phyloP scores from a whole-genome alignment of 2,888 invertebrate genomes.

The Scaptomyza reducta region DNA sequence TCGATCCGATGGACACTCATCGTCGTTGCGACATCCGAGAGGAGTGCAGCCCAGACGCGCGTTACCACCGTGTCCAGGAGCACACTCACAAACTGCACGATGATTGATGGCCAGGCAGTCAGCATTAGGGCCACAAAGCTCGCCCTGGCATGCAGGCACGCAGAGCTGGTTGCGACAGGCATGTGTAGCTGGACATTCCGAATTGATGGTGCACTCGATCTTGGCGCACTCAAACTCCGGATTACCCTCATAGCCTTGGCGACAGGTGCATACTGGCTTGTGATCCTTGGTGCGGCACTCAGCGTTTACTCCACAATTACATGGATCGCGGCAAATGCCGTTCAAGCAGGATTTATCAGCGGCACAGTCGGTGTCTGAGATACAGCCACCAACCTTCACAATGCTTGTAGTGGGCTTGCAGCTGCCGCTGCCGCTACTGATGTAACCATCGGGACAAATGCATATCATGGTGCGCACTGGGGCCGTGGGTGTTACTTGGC shows the following conservation, averaged over 20 bases:
- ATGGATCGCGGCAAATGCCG: slow-evolving; percentile 92
- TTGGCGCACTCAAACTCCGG: slow-evolving; percentile 92
- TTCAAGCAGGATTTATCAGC: slow-evolving; percentile 91
- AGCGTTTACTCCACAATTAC: slow-evolving; percentile 93
- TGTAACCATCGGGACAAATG: slow-evolving; percentile 94
- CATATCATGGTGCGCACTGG: slow-evolving; percentile 96
- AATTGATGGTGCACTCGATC: slow-evolving; percentile 89
- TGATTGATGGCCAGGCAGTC: slow-evolving; percentile 92
- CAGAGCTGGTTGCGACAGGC: slow-evolving; percentile 93
- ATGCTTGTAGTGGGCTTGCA: slow-evolving; percentile 90
- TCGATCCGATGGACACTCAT: slow-evolving; percentile 91
- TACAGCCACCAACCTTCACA: slow-evolving; percentile 88
- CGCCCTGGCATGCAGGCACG: slow-evolving; percentile 90
- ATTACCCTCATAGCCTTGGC: slow-evolving; percentile 92
- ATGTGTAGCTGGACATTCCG: slow-evolving; percentile 92
- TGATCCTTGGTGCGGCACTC: slow-evolving; percentile 93
- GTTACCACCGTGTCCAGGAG: slow-evolving; percentile 92
- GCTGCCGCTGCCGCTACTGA: slow-evolving; percentile 92
- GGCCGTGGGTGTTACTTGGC: slow-evolving; percentile 91
- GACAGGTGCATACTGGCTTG: slow-evolving; percentile 94
- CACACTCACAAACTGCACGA: slow-evolving; percentile 92
- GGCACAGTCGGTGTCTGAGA: slow-evolving; percentile 91
- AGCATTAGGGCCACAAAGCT: slow-evolving; percentile 91
- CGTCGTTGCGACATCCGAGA: slow-evolving; percentile 91
- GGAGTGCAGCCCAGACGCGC: slow-evolving; percentile 90